phyloP scores from a whole-genome alignment of 2,888 invertebrate species.

The Ectropis crepuscularia region DNA sequence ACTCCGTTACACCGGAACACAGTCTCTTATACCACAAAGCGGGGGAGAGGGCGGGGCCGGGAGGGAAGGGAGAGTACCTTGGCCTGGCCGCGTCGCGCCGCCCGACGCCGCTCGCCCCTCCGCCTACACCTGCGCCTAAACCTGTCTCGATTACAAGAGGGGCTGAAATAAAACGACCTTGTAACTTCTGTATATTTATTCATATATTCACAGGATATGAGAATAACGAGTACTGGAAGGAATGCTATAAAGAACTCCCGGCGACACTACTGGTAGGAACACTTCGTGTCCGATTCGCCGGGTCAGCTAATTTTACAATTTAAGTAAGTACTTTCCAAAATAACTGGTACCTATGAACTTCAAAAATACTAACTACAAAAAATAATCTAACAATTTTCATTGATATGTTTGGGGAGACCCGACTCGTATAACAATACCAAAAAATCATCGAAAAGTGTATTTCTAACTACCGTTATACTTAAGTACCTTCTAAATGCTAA shows the following conservation, averaged over 20 bases:
- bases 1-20: not conserved
- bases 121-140: constrained; percentile 26
- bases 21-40: not conserved
- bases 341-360: not conserved
- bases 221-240: constrained; percentile 31
- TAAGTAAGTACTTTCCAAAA: constrained; percentile 1
- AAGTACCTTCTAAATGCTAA: constrained; percentile 2
- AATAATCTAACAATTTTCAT: not conserved
- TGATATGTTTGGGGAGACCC: constrained; percentile 10
- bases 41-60: constrained; percentile 28
- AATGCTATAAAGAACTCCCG: constrained; percentile 16
- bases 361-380: constrained; percentile 6
- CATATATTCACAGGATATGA: constrained; percentile 35
- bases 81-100: constrained; percentile 29
- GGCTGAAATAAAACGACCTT: constrained; percentile 65
- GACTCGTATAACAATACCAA: not conserved
- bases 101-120: constrained; percentile 24
- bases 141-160: constrained; percentile 39
- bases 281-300: constrained; percentile 5
- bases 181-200: constrained; percentile 66
- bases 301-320: not conserved
- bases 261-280: constrained; percentile 10
- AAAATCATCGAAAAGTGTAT: constrained; percentile 1
- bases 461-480: not conserved
- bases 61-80: constrained; percentile 34